phyloP scores from a whole-genome alignment of 2,888 invertebrate species.

The Orchesella flavescens region DNA sequence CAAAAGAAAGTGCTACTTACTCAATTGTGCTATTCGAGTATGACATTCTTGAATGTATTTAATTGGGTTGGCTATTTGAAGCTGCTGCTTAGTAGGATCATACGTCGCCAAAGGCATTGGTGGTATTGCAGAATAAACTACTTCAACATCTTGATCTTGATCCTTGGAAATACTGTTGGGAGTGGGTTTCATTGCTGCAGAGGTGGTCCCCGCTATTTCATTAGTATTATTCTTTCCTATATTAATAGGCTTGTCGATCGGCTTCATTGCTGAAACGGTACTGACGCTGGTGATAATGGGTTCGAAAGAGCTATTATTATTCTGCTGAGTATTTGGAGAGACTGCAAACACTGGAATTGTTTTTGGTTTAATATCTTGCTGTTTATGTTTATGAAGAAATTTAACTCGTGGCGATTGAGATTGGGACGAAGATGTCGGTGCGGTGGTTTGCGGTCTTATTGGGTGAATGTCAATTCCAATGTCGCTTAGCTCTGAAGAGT shows the following conservation, averaged over 20 bases:
- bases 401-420: too few species aligned
- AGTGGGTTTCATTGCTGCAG: neutral
- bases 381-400: neutral
- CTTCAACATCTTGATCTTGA: constrained; percentile 14
- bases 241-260: neutral
- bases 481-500: constrained; percentile 36
- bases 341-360: constrained; percentile 23
- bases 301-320: neutral
- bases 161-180: neutral
- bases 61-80: constrained; percentile 53
- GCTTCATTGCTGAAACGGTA: neutral
- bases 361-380: constrained; percentile 7
- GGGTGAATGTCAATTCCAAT: constrained; percentile 40
- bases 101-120: constrained; percentile 40
- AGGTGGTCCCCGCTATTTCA: too few species aligned
- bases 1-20: constrained; percentile 25
- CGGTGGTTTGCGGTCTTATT: neutral
- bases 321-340: constrained; percentile 4
- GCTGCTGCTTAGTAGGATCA: constrained; percentile 41
- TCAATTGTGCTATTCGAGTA: constrained; percentile 34
- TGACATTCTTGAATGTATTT: constrained; percentile 61
- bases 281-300: neutral
- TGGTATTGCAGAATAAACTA: neutral
- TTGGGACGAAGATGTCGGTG: neutral
- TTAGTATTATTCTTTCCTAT: neutral